Percentiles rank a stretch among this genome's conserved stretches.
phyloP scores from a whole-genome alignment of 2,797 vertebrate species.

The Simalia tracyae region DNA sequence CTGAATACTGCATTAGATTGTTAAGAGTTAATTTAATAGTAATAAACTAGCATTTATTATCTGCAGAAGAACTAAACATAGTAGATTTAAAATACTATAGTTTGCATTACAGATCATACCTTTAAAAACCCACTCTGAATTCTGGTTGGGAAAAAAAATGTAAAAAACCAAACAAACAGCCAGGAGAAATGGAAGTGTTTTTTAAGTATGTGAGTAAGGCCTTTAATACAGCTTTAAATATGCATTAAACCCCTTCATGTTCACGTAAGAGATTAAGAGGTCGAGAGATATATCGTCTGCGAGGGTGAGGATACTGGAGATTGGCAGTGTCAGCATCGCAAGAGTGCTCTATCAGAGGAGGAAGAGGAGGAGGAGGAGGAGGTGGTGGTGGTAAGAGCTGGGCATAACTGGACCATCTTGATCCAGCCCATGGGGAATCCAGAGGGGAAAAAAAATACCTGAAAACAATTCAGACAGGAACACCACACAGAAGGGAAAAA shows the following conservation, averaged over 20 bases:
- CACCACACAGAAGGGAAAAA: conserved; percentile 67
- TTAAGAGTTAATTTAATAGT: conserved; percentile 59
- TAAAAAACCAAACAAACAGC: conserved; percentile 55
- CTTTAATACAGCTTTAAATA: conserved; percentile 59
- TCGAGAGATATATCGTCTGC: conserved; percentile 75
- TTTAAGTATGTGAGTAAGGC: conserved; percentile 67
- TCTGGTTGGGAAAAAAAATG: conserved; percentile 52
- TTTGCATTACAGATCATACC: conserved; percentile 58
- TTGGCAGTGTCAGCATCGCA: conserved; percentile 83
- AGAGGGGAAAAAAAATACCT: conserved; percentile 96
- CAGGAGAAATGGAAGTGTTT: conserved; percentile 65
- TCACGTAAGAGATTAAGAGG: conserved; percentile 81
- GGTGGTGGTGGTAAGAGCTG: conserved; percentile 80
- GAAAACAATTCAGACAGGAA: conserved; percentile 81
- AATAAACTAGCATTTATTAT: conserved; percentile 48
- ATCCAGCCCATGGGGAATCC: conserved; percentile 89
- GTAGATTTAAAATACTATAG: conserved; percentile 48
- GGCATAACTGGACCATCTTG: conserved; percentile 85
- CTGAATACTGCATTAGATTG: conserved; percentile 43
- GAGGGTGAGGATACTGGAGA: conserved; percentile 79
- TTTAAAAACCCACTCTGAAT: conserved; percentile 17
- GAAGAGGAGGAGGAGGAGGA: conserved; percentile 71
- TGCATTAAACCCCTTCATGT: conserved; percentile 76
- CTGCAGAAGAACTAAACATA: conserved; percentile 52
- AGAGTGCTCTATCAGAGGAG: conserved; percentile 86